These are phyloP conservation scores for Somateria mollissima DNA, from an alignment of 2,797 vertebrate species.

Conservation along the genomic window DNA sequence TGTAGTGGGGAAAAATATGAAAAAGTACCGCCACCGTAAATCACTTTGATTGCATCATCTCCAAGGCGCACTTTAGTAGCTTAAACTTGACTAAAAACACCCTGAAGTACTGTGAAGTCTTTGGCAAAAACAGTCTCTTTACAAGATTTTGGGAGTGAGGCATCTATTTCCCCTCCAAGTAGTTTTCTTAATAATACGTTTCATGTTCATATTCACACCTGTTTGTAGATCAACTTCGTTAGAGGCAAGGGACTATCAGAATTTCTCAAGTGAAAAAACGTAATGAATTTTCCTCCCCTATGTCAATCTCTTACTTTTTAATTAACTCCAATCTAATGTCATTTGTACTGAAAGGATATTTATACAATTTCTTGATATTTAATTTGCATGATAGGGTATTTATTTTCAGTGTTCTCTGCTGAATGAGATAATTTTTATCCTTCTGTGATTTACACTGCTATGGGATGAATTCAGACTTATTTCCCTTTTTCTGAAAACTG, in stretches of 20 bases:
- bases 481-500: not conserved
- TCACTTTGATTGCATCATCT: not conserved
- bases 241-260: not conserved
- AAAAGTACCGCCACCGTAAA: not conserved
- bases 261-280: constrained; percentile 10
- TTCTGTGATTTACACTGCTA: accelerated
- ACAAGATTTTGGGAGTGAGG: not conserved
- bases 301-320: not conserved
- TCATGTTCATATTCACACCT: not conserved
- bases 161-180: not conserved
- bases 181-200: not conserved
- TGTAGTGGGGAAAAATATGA: not conserved
- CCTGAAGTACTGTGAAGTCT: not conserved
- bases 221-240: not conserved
- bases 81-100: not conserved
- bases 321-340: not conserved
- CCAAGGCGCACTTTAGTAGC: not conserved
- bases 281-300: not conserved
- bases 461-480: not conserved
- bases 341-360: not conserved
- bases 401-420: not conserved
- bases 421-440: not conserved
- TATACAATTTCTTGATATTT: not conserved
- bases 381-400: not conserved
- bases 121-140: not conserved